Base-by-base conservation (phyloP, 2,888 invertebrate genomes). In the Tubulanus polymorphus region DNA sequence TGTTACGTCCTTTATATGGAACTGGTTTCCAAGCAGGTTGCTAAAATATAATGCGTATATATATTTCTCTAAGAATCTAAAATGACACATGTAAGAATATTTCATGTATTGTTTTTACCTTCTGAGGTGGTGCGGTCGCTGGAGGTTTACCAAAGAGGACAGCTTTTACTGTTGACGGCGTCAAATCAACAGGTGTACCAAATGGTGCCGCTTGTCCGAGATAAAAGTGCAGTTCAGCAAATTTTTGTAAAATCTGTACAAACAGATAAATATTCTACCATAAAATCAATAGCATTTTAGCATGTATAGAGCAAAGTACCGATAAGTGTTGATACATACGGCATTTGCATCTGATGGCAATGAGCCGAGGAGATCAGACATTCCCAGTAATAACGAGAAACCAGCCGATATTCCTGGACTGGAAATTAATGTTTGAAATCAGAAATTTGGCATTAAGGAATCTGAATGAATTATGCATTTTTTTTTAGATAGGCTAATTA, bases 21-120 rank as follows among this genome's bases (percentile, higher is more conserved):
- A 65, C 57, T 23, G 74, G 70, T 47, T 70, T 72, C 74, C 74
- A 74, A 5, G 72, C 71, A 48, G 74, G 70, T 66, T 71, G 69
- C 74, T 74, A 61, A 26, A 65, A 32, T 30, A 27, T 12, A 61
- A n/a, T 8, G 48, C 12, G 6, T n/a, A n/a, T n/a, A n/a, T n/a
- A n/a, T n/a, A n/a, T n/a, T n/a, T n/a, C n/a, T n/a, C n/a, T n/a
- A n/a, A n/a, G n/a, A n/a, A n/a, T n/a, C n/a, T n/a, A n/a, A n/a
- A n/a, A n/a, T n/a, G n/a, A n/a, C n/a, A n/a, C n/a, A n/a, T n/a
- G n/a, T n/a, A n/a, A n/a, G n/a, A n/a, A n/a, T n/a, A n/a, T n/a
- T n/a, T n/a, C n/a, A n/a, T n/a, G n/a, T n/a, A n/a, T n/a, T 2
- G 5, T 46, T 26, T 20, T 47, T 56, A 71, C 71, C 66, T 70